Conservation (phyloP, 2,113 vertebrate genomes). For the Melanerpes aurifrons region DNA sequence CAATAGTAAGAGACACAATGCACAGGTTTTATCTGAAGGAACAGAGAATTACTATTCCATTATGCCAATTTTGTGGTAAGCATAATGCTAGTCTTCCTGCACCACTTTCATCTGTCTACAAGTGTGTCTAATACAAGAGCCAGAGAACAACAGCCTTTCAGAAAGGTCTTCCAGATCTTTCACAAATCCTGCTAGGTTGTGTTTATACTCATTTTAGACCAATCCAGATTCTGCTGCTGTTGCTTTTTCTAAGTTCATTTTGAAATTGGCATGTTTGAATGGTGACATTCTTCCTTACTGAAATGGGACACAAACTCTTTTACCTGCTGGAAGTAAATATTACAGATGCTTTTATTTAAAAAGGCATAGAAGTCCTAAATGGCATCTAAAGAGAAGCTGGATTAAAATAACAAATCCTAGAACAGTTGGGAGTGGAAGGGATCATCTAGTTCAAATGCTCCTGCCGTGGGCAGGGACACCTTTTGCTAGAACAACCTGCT, state of each 20-base stretch:
- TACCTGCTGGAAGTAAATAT: background rate
- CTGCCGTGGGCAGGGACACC: background rate
- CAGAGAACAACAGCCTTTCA: background rate
- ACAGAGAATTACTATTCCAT: conserved; percentile 52
- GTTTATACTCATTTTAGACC: background rate
- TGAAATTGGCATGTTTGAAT: background rate
- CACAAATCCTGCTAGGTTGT: background rate
- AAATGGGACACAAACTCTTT: background rate
- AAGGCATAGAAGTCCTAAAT: background rate
- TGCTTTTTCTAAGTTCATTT: background rate
- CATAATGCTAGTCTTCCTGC: background rate
- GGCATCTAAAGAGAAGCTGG: background rate
- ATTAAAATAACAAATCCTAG: background rate
- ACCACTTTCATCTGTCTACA: conserved; percentile 43
- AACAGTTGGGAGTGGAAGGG: background rate
- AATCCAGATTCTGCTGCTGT: background rate
- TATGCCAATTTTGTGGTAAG: conserved; percentile 45
- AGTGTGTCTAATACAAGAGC: background rate
- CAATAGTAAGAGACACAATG: conserved; percentile 17
- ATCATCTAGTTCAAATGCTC: too few relatives aligned
- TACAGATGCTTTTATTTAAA: background rate
- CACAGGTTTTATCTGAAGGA: conserved; percentile 49
- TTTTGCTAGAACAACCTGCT: too few relatives aligned
- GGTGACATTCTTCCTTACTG: background rate
- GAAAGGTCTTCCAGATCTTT: background rate